A percentile compares a stretch with the other conserved stretches of the same genome.
These are phyloP conservation scores for Cancer borealis DNA, from an alignment of 2,888 invertebrate genomes.

Conservation along the genomic window DNA sequence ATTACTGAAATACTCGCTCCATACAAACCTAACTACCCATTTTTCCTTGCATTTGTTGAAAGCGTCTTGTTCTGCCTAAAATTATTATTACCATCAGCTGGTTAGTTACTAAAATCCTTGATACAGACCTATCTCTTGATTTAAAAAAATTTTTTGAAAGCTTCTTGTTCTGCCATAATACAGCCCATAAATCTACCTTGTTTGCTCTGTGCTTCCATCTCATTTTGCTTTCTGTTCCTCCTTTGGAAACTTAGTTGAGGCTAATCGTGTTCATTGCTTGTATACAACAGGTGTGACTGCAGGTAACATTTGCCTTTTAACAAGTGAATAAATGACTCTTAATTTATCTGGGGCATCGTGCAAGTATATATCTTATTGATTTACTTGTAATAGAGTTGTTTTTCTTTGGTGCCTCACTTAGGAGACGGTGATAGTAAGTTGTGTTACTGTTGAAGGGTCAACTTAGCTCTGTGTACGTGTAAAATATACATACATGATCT, in stretches of 20 bases:
- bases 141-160: not conserved
- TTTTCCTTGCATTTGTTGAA: too few species aligned
- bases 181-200: not conserved
- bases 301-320: conserved; percentile 5
- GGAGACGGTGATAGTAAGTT: conserved; percentile 76
- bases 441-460: conserved; percentile 65
- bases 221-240: not conserved
- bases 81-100: too few species aligned
- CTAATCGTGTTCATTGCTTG: not conserved
- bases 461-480: conserved; percentile 57
- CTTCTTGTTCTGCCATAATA: not conserved
- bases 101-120: not conserved
- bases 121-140: not conserved
- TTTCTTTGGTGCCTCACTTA: conserved; percentile 74
- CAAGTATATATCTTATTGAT: conserved; percentile 64
- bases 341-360: conserved; percentile 45
- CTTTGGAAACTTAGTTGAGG: not conserved
- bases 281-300: not conserved
- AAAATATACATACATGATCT: conserved; percentile 31
- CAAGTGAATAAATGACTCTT: conserved; percentile 64
- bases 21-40: too few species aligned
- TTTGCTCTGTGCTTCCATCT: not conserved
- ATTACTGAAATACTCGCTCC: too few species aligned
- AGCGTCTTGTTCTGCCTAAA: too few species aligned
- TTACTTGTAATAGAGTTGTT: conserved; percentile 72